phyloP scores from a whole-genome alignment of 2,888 invertebrate species.

The Machimus atricapillus region DNA sequence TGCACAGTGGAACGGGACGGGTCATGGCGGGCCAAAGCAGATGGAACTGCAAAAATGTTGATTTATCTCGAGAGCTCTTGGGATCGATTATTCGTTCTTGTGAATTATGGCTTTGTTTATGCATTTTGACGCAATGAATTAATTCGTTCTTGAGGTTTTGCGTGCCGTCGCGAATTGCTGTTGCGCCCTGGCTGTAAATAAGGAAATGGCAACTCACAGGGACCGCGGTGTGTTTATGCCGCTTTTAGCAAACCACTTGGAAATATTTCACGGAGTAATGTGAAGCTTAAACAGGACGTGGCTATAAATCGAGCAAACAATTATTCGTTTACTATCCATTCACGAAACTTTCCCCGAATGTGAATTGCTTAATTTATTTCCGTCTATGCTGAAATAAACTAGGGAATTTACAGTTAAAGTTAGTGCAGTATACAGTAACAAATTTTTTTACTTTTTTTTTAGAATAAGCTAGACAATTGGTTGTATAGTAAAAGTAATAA shows the following conservation, averaged over 20 bases:
- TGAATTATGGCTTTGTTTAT: constrained; percentile 22
- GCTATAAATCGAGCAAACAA: neutral
- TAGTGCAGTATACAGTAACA: no score
- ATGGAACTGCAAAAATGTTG: neutral
- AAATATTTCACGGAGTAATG: neutral
- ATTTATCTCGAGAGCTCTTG: neutral
- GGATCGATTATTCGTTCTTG: neutral
- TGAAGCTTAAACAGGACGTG: neutral
- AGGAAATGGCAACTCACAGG: neutral
- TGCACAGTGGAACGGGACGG: neutral
- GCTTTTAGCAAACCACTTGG: neutral
- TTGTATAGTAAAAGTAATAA: no score
- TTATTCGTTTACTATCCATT: neutral
- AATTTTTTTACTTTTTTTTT: no score
- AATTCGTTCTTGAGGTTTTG: neutral
- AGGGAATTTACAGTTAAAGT: neutral
- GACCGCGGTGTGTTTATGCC: neutral
- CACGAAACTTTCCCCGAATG: neutral
- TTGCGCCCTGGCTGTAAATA: neutral
- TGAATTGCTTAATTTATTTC: neutral
- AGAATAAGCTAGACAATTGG: no score
- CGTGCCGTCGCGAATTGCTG: neutral
- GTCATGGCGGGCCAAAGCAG: neutral
- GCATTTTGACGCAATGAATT: constrained; percentile 4
- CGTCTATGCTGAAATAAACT: neutral